phyloP scores from a whole-genome alignment of 2,113 vertebrate species.

The Brachionichthys hirsutus region DNA sequence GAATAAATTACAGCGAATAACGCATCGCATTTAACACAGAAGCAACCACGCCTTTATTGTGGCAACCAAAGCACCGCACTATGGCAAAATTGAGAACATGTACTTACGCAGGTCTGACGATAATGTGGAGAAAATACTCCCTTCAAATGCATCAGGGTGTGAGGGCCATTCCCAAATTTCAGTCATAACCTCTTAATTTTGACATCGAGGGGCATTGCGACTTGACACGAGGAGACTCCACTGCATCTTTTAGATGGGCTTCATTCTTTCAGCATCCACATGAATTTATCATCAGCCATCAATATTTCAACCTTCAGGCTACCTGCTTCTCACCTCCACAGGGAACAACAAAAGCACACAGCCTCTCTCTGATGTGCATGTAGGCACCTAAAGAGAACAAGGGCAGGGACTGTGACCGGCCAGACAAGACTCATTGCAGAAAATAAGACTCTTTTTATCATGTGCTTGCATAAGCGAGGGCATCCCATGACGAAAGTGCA shows the following conservation, averaged over 20 bases:
- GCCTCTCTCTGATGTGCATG: slow-evolving; percentile 24
- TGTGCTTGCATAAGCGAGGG: not conserved
- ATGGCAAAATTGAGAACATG: not conserved
- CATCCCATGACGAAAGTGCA: not conserved
- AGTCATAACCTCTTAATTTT: too few species aligned
- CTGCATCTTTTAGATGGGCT: slow-evolving; percentile 13
- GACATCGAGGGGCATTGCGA: too few species aligned
- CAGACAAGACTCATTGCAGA: not conserved
- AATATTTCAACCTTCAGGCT: slow-evolving; percentile 69
- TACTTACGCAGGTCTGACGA: not conserved
- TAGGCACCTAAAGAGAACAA: not conserved
- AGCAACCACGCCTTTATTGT: slow-evolving; percentile 29
- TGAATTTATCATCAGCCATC: slow-evolving; percentile 74
- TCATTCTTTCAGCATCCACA: slow-evolving; percentile 44
- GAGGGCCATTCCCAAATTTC: too few species aligned
- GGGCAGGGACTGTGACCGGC: not conserved
- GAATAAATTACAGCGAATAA: slow-evolving; percentile 66
- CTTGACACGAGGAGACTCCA: too few species aligned
- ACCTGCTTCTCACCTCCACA: slow-evolving; percentile 55
- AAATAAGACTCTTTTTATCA: not conserved
- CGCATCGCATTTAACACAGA: slow-evolving; percentile 32
- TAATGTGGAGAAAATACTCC: not conserved
- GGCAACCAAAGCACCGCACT: slow-evolving; percentile 1
- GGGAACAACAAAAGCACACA: slow-evolving; percentile 52
- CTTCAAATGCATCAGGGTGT: not conserved